A percentile compares a stretch with the other conserved stretches of the same genome.
Conservation (phyloP, 2,797 vertebrate species). For the Cirrhinus molitorella region DNA sequence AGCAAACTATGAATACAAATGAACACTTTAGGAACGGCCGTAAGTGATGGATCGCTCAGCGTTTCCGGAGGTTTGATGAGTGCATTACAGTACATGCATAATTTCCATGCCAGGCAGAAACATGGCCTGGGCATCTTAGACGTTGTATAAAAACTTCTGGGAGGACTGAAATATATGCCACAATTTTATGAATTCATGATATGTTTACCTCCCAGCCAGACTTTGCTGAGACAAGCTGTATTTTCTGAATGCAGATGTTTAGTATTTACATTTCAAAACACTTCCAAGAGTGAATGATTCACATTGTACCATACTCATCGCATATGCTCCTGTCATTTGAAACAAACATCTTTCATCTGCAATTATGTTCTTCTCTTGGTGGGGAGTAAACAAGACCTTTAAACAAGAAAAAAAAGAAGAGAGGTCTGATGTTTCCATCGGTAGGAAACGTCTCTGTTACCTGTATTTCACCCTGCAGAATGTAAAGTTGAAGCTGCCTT, state of each 20-base stretch:
- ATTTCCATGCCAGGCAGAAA: conserved; percentile 24
- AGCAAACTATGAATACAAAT: conserved; percentile 47
- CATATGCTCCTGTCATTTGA: conserved; percentile 9
- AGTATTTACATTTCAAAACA: conserved; percentile 43
- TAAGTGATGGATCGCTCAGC: conserved; percentile 32
- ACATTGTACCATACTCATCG: not conserved
- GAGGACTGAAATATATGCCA: conserved; percentile 9
- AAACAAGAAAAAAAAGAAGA: not conserved
- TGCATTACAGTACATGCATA: conserved; percentile 23
- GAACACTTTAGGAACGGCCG: conserved; percentile 30
- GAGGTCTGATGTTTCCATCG: not conserved
- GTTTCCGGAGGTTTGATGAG: conserved; percentile 16
- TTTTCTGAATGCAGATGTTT: conserved; percentile 40
- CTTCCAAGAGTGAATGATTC: conserved; percentile 24
- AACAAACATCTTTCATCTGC: conserved; percentile 8
- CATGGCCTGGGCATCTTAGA: conserved; percentile 24
- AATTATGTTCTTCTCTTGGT: conserved; percentile 17
- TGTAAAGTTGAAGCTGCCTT: conserved; percentile 3
- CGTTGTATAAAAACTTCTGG: conserved; percentile 4
- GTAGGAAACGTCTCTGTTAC: not conserved
- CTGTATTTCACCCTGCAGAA: conserved; percentile 4
- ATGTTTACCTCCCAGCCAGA: conserved; percentile 16
- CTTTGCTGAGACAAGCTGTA: conserved; percentile 36
- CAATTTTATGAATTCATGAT: conserved; percentile 37
- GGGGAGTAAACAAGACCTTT: not conserved